Evolutionary conservation across 92 coral and sea anemone species (phyloP).

Genomic region (Palythoa heliodiscus): DNA sequence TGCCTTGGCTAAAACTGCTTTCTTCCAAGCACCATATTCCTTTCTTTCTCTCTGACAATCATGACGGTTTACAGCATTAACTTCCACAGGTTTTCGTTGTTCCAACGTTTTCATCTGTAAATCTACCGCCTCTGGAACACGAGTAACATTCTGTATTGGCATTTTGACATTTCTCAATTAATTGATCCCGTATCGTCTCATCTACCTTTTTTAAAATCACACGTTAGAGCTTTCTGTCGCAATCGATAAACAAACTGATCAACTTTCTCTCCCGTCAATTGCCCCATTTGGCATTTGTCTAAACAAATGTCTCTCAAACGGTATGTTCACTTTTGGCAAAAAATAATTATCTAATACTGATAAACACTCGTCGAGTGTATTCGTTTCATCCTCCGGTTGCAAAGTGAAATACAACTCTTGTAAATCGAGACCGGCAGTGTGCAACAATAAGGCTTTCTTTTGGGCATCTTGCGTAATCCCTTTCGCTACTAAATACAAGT

Average conservation of each 20-base stretch:
- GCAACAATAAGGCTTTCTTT: too few relatives aligned
- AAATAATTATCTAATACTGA: slow-evolving; percentile 62
- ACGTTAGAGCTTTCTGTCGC: too few relatives aligned
- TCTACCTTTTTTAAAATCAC: slow-evolving; percentile 51
- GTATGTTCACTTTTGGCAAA: slow-evolving; percentile 56
- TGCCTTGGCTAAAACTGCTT: background rate
- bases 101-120: slow-evolving; percentile 38
- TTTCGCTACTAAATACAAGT: too few relatives aligned
- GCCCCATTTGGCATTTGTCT: slow-evolving; percentile 51
- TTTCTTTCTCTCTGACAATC: too few relatives aligned
- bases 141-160: slow-evolving; percentile 63
- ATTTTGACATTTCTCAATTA: too few relatives aligned
- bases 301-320: slow-evolving; percentile 61
- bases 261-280: slow-evolving; percentile 40
- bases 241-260: too few relatives aligned
- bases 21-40: too few relatives aligned
- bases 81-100: slow-evolving; percentile 8
- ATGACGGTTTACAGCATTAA: too few relatives aligned
- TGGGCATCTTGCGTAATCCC: too few relatives aligned
- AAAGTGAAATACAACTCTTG: too few relatives aligned
- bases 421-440: too few relatives aligned
- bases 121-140: slow-evolving; percentile 60
- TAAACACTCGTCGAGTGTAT: slow-evolving; percentile 21
- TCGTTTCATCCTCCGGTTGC: too few relatives aligned
- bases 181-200: slow-evolving; percentile 63